These are phyloP conservation scores for Chrysochloris asiatica DNA, from an alignment of 2,113 vertebrate genomes.

Conservation along the genomic window DNA sequence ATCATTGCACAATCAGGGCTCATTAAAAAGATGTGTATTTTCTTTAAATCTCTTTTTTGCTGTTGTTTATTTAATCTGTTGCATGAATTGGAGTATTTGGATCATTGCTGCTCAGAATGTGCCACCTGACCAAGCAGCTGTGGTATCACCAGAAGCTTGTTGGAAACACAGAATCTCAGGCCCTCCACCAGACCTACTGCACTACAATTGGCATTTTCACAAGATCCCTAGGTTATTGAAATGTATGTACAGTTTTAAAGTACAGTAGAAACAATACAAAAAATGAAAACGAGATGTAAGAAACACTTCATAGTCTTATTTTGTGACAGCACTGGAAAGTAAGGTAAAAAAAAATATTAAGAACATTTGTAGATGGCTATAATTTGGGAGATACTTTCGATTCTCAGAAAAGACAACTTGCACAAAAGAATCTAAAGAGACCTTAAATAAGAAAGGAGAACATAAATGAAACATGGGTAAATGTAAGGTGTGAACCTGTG, in stretches of 20 bases:
- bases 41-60: background rate
- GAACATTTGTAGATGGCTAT: background rate
- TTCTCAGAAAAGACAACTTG: slow-evolving; percentile 20
- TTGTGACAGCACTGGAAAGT: slow-evolving; percentile 10
- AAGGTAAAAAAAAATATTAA: slow-evolving; percentile 39
- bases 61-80: background rate
- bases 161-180: background rate
- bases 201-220: background rate
- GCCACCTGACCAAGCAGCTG: too few relatives aligned
- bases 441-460: slow-evolving; percentile 51
- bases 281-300: background rate
- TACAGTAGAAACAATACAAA: background rate
- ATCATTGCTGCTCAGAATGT: background rate
- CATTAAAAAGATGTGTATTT: background rate
- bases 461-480: slow-evolving; percentile 16
- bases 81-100: background rate
- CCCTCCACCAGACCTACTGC: background rate
- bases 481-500: slow-evolving; percentile 43
- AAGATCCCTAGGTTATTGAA: background rate
- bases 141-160: background rate
- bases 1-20: background rate
- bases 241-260: background rate
- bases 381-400: slow-evolving; percentile 28
- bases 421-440: slow-evolving; percentile 23
- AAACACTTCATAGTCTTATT: background rate